Evolutionary conservation across 2,113 vertebrate genomes (phyloP).

Genomic region (Morone saxatilis): DNA sequence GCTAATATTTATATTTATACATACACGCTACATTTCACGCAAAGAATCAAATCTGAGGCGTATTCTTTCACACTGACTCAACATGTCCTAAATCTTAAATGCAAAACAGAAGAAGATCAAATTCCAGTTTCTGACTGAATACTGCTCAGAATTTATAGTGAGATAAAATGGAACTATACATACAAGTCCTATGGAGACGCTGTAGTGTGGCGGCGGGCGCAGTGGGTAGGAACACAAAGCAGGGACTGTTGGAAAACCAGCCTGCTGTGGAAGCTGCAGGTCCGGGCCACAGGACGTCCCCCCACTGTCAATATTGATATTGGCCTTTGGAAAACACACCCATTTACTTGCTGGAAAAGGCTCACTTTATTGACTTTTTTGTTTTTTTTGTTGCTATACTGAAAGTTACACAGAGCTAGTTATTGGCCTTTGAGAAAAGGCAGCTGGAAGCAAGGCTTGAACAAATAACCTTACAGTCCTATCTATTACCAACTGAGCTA

Average conservation of each 20-base stretch:
- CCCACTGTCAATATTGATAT: conserved; percentile 80
- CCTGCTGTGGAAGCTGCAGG: conserved; percentile 46
- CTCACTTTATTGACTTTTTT: conserved; percentile 31
- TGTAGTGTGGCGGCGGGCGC: conserved; percentile 11
- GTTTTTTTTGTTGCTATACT: conserved; percentile 25
- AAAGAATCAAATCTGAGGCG: not conserved
- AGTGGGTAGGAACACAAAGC: conserved; percentile 69
- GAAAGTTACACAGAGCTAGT: conserved; percentile 28
- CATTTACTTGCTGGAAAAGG: conserved; percentile 51
- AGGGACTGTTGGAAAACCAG: conserved; percentile 63
- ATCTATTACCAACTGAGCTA: not conserved
- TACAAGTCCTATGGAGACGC: conserved; percentile 48
- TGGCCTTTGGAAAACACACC: conserved; percentile 65
- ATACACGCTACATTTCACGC: not conserved
- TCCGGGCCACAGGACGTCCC: conserved; percentile 57
- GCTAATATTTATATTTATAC: not conserved
- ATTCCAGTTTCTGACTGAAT: conserved; percentile 7
- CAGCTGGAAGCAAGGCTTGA: not conserved
- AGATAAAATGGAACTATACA: conserved; percentile 29
- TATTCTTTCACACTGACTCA: not conserved
- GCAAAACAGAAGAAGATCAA: not conserved
- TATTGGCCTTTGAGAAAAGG: conserved; percentile 7
- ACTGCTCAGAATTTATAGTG: conserved; percentile 16
- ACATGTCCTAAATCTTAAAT: conserved; percentile 15
- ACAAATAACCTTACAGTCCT: conserved; percentile 1